Conservation (phyloP, 1,140 invertebrate species). For the Hetaerina americana region DNA sequence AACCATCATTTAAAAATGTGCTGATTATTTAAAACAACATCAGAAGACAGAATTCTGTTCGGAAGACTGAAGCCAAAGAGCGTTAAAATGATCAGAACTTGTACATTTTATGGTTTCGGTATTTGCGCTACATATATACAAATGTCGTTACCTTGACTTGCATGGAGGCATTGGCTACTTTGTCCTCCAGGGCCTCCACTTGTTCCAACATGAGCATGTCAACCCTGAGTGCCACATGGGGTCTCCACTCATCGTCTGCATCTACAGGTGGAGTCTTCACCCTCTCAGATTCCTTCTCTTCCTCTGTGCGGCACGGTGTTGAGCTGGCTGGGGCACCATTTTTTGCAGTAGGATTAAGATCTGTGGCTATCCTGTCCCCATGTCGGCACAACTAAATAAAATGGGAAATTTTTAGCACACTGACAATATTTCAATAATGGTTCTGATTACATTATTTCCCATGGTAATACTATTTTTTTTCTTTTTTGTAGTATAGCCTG, state of each 20-base stretch:
- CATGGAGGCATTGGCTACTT: constrained; percentile 84
- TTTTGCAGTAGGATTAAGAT: constrained; percentile 24
- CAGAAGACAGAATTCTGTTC: too few species aligned
- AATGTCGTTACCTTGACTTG: constrained; percentile 71
- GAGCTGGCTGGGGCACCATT: neutral
- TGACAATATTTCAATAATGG: too few species aligned
- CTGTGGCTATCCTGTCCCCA: constrained; percentile 39
- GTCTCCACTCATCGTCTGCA: constrained; percentile 40
- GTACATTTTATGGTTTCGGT: too few species aligned
- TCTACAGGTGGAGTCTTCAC: constrained; percentile 8
- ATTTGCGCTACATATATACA: too few species aligned
- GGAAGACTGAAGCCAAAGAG: too few species aligned
- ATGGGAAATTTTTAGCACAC: neutral
- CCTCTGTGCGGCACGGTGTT: neutral
- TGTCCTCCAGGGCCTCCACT: constrained; percentile 82
- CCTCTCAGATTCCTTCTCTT: neutral
- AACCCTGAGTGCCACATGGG: constrained; percentile 57
- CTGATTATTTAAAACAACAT: too few species aligned
- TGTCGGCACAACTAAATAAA: neutral
- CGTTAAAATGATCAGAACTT: too few species aligned
- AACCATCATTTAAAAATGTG: too few species aligned
- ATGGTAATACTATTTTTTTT: too few species aligned
- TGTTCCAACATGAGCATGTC: constrained; percentile 73
- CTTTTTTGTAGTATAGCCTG: too few species aligned
- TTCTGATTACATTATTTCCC: too few species aligned